Percentiles rank a stretch among this genome's conserved stretches.
Evolutionary conservation across 2,888 invertebrate species (phyloP).

Genomic region (Limnephilus auricula): DNA sequence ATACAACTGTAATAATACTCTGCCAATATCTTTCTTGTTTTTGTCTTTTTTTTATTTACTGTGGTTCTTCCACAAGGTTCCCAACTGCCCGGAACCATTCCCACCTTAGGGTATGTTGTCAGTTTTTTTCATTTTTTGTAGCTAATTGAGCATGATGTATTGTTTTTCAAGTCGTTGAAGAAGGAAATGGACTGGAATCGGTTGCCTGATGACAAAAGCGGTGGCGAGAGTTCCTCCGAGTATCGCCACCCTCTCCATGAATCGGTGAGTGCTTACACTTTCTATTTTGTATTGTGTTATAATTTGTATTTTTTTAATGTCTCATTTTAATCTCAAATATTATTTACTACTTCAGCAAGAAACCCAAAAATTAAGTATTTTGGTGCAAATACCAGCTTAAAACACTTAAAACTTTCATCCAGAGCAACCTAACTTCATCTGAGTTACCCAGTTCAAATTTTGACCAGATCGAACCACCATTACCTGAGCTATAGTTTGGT

Average conservation of each 20-base stretch:
- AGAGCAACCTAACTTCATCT: not conserved
- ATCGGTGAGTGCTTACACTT: conserved; percentile 81
- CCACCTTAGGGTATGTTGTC: too few species aligned
- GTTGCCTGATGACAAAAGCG: conserved; percentile 86
- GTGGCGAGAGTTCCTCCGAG: conserved; percentile 86
- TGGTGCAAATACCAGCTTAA: not conserved
- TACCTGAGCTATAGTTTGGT: not conserved
- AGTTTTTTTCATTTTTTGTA: not conserved
- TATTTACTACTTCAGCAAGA: not conserved
- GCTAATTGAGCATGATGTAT: not conserved
- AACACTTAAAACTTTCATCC: not conserved
- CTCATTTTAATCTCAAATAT: not conserved
- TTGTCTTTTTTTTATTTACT: too few species aligned
- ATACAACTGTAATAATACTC: not conserved
- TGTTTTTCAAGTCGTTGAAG: conserved; percentile 86
- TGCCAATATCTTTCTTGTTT: not conserved
- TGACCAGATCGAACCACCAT: not conserved
- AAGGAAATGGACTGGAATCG: conserved; percentile 93
- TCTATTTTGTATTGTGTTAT: not conserved
- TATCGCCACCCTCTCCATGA: conserved; percentile 88
- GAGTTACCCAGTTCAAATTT: not conserved
- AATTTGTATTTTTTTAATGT: conserved; percentile 4
- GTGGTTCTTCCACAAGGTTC: too few species aligned
- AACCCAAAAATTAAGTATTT: not conserved
- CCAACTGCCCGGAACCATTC: too few species aligned